Evolutionary conservation across 2,797 vertebrate species (phyloP), one percentile per base, ranked within the genome.

Genomic region (Champsocephalus esox): DNA sequence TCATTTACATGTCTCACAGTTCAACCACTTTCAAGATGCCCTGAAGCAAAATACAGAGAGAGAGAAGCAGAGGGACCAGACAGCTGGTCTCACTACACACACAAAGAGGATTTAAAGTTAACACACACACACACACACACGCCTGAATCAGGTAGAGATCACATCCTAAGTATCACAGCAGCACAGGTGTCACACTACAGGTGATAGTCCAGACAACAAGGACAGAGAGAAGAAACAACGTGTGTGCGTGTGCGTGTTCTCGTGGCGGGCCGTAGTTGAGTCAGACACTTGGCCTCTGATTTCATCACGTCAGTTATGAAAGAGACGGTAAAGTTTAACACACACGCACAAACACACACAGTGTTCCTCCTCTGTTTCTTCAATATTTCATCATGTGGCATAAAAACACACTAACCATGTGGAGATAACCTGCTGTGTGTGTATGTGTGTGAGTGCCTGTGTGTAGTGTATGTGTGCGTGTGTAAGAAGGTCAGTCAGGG

Each of bases 261-360:
- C 60, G 61, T 77, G 83, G 77, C 85, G 85, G 89, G 82, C 89
- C 87, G 69, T 84, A 83, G 89, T 94, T 93, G 93, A 94, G 85
- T 94, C 93, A 94, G 87, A 88, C 83, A 87, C 92, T 93, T 93
- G 93, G 90, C 91, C 90, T 91, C 87, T 92, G 90, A 92, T 95
- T 95, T 94, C 93, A 94, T 94, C 94, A 95, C 91, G 77, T 87
- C 70, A 85, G 92, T 94, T 94, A 94, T 94, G 90, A 90, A 94
- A 94, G 89, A 91, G 80, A 91, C 92, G 93, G 88, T 88, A 92
- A 87, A 91, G 80, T 91, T 91, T 86, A 87, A 91, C 78, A 43
- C 66, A 60, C 55, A 56, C 43, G 68, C 65, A 48, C 43, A 65
- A 56, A 19, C 57, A 64, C 24, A 52, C 58, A 60, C 46, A 49